Percentiles rank a stretch among this genome's conserved stretches.
Evolutionary conservation across 2,113 vertebrate species (phyloP).

Genomic region (Heterochromis multidens): DNA sequence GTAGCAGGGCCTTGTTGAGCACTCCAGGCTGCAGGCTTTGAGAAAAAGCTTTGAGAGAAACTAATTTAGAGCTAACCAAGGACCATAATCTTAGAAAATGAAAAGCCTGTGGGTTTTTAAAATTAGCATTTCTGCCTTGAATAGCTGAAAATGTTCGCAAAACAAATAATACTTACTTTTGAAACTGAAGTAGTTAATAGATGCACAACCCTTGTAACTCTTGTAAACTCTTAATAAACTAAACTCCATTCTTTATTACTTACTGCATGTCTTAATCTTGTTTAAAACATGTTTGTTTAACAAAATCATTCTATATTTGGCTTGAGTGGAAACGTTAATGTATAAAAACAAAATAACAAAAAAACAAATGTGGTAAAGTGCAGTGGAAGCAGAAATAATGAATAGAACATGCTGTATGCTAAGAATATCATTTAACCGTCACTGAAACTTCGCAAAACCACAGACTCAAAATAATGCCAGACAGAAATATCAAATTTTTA

Average conservation of each 20-base stretch:
- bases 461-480: neutral
- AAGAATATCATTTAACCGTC: neutral
- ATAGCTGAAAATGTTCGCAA: neutral
- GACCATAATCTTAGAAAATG: constrained; percentile 25
- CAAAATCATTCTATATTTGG: neutral
- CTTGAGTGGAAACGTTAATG: neutral
- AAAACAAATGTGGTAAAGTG: neutral
- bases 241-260: neutral
- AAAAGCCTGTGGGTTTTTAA: constrained; percentile 25
- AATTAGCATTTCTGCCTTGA: constrained; percentile 16
- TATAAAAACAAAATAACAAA: neutral
- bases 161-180: neutral
- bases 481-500: neutral
- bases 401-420: neutral
- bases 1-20: constrained; percentile 1
- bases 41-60: neutral
- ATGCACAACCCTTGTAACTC: neutral
- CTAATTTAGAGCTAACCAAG: constrained; percentile 14
- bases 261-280: neutral
- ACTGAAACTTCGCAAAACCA: neutral
- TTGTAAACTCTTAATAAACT: neutral
- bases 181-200: neutral
- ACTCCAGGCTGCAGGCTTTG: neutral
- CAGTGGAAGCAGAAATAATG: neutral
- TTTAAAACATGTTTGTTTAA: neutral